Conservation (phyloP, 2,888 invertebrate species). For the Alloplasta piceator region DNA sequence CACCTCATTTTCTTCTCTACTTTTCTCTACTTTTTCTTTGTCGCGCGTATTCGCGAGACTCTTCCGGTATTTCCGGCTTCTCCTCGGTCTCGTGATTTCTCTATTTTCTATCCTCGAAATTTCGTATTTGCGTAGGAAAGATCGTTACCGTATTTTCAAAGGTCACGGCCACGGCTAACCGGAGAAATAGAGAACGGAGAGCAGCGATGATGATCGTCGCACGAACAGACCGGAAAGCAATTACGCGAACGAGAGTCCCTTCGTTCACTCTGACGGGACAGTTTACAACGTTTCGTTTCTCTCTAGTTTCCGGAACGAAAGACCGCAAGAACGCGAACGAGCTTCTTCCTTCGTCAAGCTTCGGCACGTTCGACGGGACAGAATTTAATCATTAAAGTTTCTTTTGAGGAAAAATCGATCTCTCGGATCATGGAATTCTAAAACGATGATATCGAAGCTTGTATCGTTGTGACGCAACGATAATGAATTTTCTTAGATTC, state of each 20-base stretch:
- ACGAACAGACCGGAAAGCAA: slow-evolving; percentile 49
- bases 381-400: neutral
- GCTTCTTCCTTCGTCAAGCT: neutral
- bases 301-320: too few species aligned
- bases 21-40: too few species aligned
- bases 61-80: too few species aligned
- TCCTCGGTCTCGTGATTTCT: neutral
- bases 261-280: slow-evolving; percentile 43
- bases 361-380: neutral
- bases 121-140: slow-evolving; percentile 13
- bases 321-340: too few species aligned
- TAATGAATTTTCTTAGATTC: too few species aligned
- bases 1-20: too few species aligned
- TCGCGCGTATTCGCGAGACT: too few species aligned
- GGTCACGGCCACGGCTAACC: slow-evolving; percentile 11
- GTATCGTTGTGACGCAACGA: too few species aligned
- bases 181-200: neutral
- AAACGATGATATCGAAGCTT: too few species aligned
- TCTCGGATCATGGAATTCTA: too few species aligned
- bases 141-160: neutral
- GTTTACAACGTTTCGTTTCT: too few species aligned
- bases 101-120: neutral
- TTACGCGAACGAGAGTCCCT: slow-evolving; percentile 42
- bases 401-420: neutral
- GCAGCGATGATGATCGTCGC: slow-evolving; percentile 19